A percentile compares a stretch with the other conserved stretches of the same genome.
Evolutionary conservation across 2,113 vertebrate species (phyloP).

Genomic region (Onychostruthus taczanowskii): DNA sequence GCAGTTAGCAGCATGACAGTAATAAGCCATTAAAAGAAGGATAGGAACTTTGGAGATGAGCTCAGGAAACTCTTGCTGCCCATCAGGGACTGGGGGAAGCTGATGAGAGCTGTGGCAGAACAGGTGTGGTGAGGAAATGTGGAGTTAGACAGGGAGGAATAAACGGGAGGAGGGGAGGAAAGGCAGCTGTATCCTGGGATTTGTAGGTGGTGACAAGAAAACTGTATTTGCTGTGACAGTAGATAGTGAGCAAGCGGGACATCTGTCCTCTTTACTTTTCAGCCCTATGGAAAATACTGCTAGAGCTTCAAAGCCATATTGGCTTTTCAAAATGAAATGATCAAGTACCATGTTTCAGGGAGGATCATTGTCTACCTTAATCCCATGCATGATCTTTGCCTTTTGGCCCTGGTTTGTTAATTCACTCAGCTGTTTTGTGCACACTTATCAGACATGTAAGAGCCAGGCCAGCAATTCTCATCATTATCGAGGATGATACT

Average conservation of each 20-base stretch:
- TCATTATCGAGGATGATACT: constrained; percentile 18
- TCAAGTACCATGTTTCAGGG: neutral
- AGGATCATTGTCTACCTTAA: neutral
- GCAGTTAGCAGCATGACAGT: neutral
- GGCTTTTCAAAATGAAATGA: neutral
- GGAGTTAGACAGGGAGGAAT: neutral
- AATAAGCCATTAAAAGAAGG: neutral
- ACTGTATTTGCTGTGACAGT: constrained; percentile 9
- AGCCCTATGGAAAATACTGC: neutral
- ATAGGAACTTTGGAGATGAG: neutral
- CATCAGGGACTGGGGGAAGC: neutral
- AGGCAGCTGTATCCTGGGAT: constrained; percentile 3
- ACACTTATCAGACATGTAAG: constrained; percentile 17
- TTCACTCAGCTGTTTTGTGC: neutral
- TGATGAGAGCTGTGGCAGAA: neutral
- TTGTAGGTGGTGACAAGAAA: constrained; percentile 52
- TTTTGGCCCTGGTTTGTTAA: constrained; percentile 40
- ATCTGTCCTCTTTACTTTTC: constrained; percentile 41
- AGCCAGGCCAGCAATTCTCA: constrained; percentile 42
- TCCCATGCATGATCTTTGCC: constrained; percentile 5
- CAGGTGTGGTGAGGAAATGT: constrained; percentile 6
- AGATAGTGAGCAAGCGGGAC: neutral
- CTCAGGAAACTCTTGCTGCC: neutral
- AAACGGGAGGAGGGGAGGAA: neutral
- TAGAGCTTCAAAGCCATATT: neutral